Evolutionary conservation across 2,113 vertebrate genomes (phyloP), one percentile per base, ranked within the genome.

Genomic region (Ornithorhynchus anatinus): DNA sequence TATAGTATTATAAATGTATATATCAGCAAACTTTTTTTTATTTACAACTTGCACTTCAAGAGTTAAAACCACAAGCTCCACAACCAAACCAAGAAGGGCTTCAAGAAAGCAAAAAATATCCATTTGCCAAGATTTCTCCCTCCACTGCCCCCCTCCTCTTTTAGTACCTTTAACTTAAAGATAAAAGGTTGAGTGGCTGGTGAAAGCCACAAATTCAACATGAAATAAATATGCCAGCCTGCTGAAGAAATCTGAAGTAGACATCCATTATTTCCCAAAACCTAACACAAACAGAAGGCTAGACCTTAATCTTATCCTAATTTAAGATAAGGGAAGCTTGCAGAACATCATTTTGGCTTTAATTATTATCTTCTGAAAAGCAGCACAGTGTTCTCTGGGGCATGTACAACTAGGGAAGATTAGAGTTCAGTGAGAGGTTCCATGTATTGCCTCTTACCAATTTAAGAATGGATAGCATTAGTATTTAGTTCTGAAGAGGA

Each of bases 361-460:
- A 79, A 80, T 76, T 84, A 84, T 79, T 76, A 78, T 79, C 76
- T 83, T 84, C 77, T 58, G 51, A 58, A 80, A 62, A 77, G 51
- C 70, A 68, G 19, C 13, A 1, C 14, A 0, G 0, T 47, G 7
- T 57, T 75, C 72, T 84, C 69, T 32, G 22, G 54, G 57, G 73
- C 62, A 80, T 4, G 44, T 57, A 61, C 63, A 68, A 69, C 72
- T 58, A 76, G 40, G 67, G 45, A 75, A 88, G 82, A 84, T 83
- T 79, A 81, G 67, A 81, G 75, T 81, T 80, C 74, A 72, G 38
- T 48, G 29, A 72, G 66, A 75, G 37, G 14, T 75, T 83, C 61
- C 72, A 35, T 72, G 80, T 85, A 70, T 80, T 89, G 82, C 58
- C 37, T 4, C 77, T 72, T 62, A 59, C 64, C 64, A 59, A 9